Conservation (phyloP, 1,140 invertebrate species). For the Hetaerina americana region DNA sequence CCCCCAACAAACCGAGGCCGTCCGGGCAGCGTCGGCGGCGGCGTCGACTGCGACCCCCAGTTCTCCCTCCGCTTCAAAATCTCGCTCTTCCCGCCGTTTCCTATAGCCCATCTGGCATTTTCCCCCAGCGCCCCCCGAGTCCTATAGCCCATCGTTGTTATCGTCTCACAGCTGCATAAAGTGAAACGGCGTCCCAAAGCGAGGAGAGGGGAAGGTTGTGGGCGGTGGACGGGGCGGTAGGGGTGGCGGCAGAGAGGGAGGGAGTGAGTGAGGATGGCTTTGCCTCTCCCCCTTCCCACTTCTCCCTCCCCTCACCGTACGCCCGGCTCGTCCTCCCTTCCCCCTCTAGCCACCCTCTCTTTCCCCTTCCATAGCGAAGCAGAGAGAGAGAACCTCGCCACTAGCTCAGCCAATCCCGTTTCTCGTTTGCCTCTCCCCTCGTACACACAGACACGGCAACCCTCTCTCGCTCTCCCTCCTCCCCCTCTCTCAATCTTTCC, state of each 20-base stretch:
- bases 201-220: conserved; percentile 15
- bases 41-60: too few species aligned
- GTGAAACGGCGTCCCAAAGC: conserved; percentile 30
- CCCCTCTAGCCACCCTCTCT: not conserved
- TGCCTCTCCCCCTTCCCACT: conserved; percentile 1
- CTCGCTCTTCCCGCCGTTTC: conserved; percentile 10
- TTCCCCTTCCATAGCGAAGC: not conserved
- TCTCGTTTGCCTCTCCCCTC: not conserved
- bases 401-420: not conserved
- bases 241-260: not conserved
- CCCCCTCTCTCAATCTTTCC: conserved; percentile 10
- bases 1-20: not conserved
- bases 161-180: conserved; percentile 42
- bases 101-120: conserved; percentile 40
- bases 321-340: not conserved
- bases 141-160: conserved; percentile 41
- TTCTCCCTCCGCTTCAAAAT: conserved; percentile 4
- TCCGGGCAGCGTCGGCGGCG: not conserved
- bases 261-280: not conserved
- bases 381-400: not conserved
- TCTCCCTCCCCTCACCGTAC: not conserved
- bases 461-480: conserved; percentile 8
- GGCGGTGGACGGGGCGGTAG: not conserved
- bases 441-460: conserved; percentile 8
- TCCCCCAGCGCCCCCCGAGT: conserved; percentile 35